Base-by-base conservation (phyloP, 2,888 invertebrate genomes). In the Amiota mariae region DNA sequence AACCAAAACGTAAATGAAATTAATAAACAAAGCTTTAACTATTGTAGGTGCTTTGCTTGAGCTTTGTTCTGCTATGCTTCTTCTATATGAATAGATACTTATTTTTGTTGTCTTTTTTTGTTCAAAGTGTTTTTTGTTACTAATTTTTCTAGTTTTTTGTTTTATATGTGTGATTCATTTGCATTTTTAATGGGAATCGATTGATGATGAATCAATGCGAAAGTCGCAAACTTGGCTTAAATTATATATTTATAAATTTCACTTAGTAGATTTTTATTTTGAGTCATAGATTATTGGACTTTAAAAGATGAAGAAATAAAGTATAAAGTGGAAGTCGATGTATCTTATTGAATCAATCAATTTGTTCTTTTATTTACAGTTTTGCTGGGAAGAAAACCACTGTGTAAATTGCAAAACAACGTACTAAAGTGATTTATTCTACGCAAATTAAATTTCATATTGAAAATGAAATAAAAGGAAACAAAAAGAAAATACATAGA, bases 391-490 rank as follows among this genome's bases (percentile, higher is more conserved):
- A 15, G 8, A 10, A 20, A 59, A 20, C 59, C 20, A 75, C 75
- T 70, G 80, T 78, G 75, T 72, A 77, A 71, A 75, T 64, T 75
- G 73, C 81, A 77, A 73, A 75, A 73, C 12, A 11, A 20, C 59
- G 20, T 59, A 20, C 59, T 59, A 59, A 15, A 59, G 79, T 83
- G 83, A 85, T 68, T 68, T 68, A 54, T 36, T 36, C 36, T 54
- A 51, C 12, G 15, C 8, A 54, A 68, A 83, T 81, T 84, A 80
- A 76, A 84, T 85, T 83, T 83, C 83, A 73, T 79, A 82, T 84
- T 82, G 81, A 80, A 36, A 79, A 78, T 79, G 82, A 76, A 77
- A 82, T 81, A 75, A 74, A 75, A 63, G 74, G 72, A 70, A 49
- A 72, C 68, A 36, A 36, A 36, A 36, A 6, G 71, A 72, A 72